Percentiles rank a stretch among this genome's conserved stretches.
Conservation (phyloP, 2,888 invertebrate species). For the Parapristionchus giblindavisi region DNA sequence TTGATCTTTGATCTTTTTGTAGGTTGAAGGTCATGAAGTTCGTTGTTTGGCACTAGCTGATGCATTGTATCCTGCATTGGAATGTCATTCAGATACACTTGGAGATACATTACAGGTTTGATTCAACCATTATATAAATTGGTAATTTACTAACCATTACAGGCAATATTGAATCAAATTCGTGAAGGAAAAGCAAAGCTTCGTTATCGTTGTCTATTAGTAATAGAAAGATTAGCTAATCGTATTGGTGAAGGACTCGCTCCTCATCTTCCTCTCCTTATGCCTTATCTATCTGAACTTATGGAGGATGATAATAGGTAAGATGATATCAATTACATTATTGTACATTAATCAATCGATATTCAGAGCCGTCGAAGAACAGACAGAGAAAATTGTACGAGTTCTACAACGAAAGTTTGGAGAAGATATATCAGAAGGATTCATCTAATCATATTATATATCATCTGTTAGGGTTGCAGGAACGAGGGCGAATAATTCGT, state of each 20-base stretch:
- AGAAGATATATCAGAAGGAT: slow-evolving; percentile 42
- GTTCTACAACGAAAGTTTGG: slow-evolving; percentile 61
- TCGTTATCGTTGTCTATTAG: slow-evolving; percentile 45
- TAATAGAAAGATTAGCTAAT: slow-evolving; percentile 59
- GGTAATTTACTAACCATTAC: not conserved
- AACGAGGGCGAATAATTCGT: no score
- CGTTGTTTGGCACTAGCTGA: slow-evolving; percentile 56
- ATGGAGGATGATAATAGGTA: slow-evolving; percentile 63
- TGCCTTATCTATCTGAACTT: slow-evolving; percentile 62
- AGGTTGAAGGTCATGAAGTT: slow-evolving; percentile 60
- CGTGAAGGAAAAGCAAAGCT: slow-evolving; percentile 39
- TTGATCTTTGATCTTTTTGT: not conserved
- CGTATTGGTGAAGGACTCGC: slow-evolving; percentile 62
- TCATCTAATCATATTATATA: slow-evolving; percentile 31
- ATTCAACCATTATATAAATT: not conserved
- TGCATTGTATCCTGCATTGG: slow-evolving; percentile 48
- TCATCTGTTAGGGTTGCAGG: no score
- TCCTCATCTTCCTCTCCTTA: slow-evolving; percentile 58
- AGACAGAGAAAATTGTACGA: slow-evolving; percentile 59
- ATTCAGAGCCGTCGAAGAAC: slow-evolving; percentile 51
- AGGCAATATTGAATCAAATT: slow-evolving; percentile 30
- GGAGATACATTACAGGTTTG: slow-evolving; percentile 40
- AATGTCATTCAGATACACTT: slow-evolving; percentile 43
- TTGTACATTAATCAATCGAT: not conserved
- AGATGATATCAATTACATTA: no score